Conservation (phyloP, 2,888 invertebrate genomes). For the Alentia gelatinosa region DNA sequence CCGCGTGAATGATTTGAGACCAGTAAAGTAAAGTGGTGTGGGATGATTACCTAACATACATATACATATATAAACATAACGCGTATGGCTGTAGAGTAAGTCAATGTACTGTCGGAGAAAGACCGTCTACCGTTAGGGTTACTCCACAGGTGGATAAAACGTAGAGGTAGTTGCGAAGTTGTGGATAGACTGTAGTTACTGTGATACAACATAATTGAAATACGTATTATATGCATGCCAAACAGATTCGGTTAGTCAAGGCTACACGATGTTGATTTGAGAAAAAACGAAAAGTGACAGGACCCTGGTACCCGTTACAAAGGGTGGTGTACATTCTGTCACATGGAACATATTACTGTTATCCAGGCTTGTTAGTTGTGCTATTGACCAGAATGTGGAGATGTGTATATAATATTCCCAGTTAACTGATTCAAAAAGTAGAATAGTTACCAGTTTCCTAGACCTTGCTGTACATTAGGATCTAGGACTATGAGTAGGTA, state of each 20-base stretch:
- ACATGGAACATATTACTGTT: neutral
- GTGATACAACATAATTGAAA: neutral
- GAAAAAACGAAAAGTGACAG: neutral
- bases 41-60: neutral
- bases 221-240: constrained; percentile 29
- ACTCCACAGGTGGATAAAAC: neutral
- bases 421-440: neutral
- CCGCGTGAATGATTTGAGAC: neutral
- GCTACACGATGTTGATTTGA: neutral
- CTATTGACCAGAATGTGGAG: neutral
- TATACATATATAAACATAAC: neutral
- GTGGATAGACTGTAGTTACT: constrained; percentile 21
- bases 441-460: neutral
- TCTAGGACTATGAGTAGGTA: neutral
- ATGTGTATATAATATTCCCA: neutral
- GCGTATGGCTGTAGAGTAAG: neutral
- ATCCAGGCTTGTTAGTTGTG: neutral
- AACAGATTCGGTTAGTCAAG: neutral
- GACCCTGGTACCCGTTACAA: neutral
- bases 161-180: neutral
- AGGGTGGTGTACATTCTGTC: neutral
- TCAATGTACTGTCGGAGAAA: neutral
- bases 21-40: neutral
- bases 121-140: neutral
- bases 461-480: neutral